A percentile compares a stretch with the other conserved stretches of the same genome.
Evolutionary conservation across 2,888 invertebrate genomes (phyloP).

Genomic region (Thecocarcelia acutangulata): DNA sequence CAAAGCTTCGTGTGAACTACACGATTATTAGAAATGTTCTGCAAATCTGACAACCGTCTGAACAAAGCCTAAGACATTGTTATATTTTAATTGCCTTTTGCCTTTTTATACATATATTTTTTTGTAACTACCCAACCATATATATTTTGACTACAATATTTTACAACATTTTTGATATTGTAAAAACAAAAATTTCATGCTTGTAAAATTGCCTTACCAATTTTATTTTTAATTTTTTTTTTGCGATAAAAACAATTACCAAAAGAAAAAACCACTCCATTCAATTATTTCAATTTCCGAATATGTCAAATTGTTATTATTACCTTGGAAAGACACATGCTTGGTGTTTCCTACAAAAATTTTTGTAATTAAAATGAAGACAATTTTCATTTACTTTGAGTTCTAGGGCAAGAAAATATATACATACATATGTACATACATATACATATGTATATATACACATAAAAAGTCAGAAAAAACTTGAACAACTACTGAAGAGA

Average conservation of each 20-base stretch:
- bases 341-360: slow-evolving; percentile 28
- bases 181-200: not conserved
- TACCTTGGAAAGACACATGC: slow-evolving; percentile 37
- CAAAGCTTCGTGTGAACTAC: too few relatives aligned
- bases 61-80: too few relatives aligned
- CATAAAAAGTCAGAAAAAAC: slow-evolving; percentile 7
- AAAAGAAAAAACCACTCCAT: slow-evolving; percentile 30
- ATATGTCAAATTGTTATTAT: slow-evolving; percentile 62
- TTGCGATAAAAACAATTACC: slow-evolving; percentile 23
- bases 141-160: not conserved
- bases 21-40: too few relatives aligned
- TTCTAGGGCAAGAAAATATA: not conserved
- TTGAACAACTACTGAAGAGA: not conserved
- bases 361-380: slow-evolving; percentile 67
- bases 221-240: not conserved
- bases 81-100: too few relatives aligned
- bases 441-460: not conserved
- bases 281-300: slow-evolving; percentile 56
- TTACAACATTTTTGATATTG: too few relatives aligned
- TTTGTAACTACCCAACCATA: not conserved
- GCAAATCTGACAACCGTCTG: too few relatives aligned
- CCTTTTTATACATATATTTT: too few relatives aligned
- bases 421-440: too few relatives aligned
- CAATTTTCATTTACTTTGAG: slow-evolving; percentile 58
- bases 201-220: not conserved